Evolutionary conservation across 2,888 invertebrate genomes (phyloP).

Genomic region (Perithous albicinctus): DNA sequence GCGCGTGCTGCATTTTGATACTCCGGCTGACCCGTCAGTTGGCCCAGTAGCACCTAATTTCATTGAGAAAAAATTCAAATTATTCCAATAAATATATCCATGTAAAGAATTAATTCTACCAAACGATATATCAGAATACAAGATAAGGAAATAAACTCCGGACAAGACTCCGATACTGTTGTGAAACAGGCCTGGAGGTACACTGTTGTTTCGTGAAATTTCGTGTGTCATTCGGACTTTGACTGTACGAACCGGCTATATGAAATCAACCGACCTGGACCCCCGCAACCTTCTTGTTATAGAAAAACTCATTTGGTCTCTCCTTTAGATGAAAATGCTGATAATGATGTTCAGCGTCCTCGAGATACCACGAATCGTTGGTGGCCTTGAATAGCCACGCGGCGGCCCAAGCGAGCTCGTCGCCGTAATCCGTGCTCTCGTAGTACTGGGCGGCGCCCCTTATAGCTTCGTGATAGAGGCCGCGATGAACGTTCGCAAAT

Average conservation of each 20-base stretch:
- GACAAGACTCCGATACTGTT: too few species aligned
- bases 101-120: conserved; percentile 12
- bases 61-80: not conserved
- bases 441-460: conserved; percentile 85
- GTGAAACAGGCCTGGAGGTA: not conserved
- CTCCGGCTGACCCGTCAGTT: conserved; percentile 83
- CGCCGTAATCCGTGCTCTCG: conserved; percentile 86
- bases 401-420: conserved; percentile 87
- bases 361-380: conserved; percentile 84
- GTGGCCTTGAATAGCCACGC: conserved; percentile 87
- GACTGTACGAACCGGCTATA: not conserved
- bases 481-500: conserved; percentile 85
- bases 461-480: conserved; percentile 86
- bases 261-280: conserved; percentile 83
- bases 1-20: conserved; percentile 84
- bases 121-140: too few species aligned
- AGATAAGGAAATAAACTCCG: too few species aligned
- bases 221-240: not conserved
- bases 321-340: conserved; percentile 85
- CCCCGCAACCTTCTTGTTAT: conserved; percentile 87
- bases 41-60: conserved; percentile 85
- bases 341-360: conserved; percentile 85
- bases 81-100: too few species aligned
- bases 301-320: conserved; percentile 86
- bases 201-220: not conserved